Evolutionary conservation across 2,113 vertebrate genomes (phyloP), one percentile per base, ranked within the genome.

Genomic region (Ancistrus triradiatus): DNA sequence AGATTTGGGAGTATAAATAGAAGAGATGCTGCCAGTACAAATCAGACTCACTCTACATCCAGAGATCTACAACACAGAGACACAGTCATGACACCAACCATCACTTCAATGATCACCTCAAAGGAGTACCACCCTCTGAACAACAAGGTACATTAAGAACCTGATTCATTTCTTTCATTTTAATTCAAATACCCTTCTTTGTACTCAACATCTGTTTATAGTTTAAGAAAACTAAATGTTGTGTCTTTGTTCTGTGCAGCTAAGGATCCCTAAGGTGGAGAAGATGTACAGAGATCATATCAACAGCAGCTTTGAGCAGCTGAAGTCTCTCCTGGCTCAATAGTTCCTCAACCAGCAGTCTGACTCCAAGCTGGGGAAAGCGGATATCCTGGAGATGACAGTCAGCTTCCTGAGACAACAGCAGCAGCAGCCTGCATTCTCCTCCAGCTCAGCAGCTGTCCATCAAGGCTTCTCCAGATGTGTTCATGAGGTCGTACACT

Each of bases 321-420:
- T 82, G 68, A 84, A 83, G 82, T 74, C 50, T 14, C 31, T 68
- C 27, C 73, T 86, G 78, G 63, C 37, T 75, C 44, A 69, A 71
- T 33, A 82, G 81, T 35, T 86, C 77, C 63, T 82, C 65, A 66
- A 77, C 66, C 77, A 80, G 72, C 68, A 82, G 63, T 69, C 80
- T 38, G 78, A 85, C 64, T 81, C 80, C 84, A 84, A 84, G 74
- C 74, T 83, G 69, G 79, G 85, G 78, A 86, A 85, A 79, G 31
- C 81, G 35, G 80, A 85, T 55, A 74, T 85, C 68, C 80, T 66
- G 79, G 78, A 76, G 47, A 66, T 52, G 57, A 17, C 53, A 59
- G n/a, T 84, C 13, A 74, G 38, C 38, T 63, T 48, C 24, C 24
- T 51, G 24, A 76, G 27, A 66, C 61, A 44, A 17, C 31, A 27